Conservation (phyloP, 2,797 vertebrate species). For the Austrolebias charrua region DNA sequence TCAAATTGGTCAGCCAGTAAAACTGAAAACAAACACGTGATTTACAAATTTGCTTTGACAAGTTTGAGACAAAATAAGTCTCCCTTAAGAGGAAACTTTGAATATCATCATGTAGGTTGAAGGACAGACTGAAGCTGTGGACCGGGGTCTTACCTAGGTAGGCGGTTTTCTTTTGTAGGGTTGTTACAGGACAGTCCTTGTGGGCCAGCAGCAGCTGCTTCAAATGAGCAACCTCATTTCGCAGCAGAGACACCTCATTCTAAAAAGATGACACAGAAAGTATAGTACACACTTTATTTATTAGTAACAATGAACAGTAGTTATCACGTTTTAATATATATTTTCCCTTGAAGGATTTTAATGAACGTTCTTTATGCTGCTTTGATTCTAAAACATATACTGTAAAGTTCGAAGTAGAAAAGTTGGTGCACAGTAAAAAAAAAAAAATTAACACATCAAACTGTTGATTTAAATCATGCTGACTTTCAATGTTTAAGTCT, state of each 20-base stretch:
- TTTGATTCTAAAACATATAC: no score
- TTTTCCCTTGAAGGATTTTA: no score
- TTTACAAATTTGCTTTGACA: no score
- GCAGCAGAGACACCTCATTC: slow-evolving; percentile 96
- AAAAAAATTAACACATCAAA: not conserved
- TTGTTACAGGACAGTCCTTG: slow-evolving; percentile 98
- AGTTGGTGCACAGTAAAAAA: no score
- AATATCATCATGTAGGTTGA: no score
- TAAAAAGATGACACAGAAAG: slow-evolving; percentile 54
- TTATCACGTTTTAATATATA: no score
- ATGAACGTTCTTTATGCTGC: no score
- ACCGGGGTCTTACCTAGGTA: slow-evolving; percentile 84
- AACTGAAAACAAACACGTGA: not conserved
- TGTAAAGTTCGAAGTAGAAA: not conserved
- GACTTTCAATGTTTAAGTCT: not conserved
- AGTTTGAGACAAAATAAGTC: no score
- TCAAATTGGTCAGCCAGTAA: not conserved
- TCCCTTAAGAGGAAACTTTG: no score
- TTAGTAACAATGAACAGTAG: not conserved
- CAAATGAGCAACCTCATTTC: slow-evolving; percentile 96
- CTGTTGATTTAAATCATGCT: slow-evolving; percentile 1
- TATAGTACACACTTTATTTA: not conserved
- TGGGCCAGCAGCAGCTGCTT: slow-evolving; percentile 98
- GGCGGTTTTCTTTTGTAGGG: slow-evolving; percentile 92
- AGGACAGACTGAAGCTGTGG: no score